Evolutionary conservation across 2,797 vertebrate species (phyloP).

Genomic region (Danio choprae): DNA sequence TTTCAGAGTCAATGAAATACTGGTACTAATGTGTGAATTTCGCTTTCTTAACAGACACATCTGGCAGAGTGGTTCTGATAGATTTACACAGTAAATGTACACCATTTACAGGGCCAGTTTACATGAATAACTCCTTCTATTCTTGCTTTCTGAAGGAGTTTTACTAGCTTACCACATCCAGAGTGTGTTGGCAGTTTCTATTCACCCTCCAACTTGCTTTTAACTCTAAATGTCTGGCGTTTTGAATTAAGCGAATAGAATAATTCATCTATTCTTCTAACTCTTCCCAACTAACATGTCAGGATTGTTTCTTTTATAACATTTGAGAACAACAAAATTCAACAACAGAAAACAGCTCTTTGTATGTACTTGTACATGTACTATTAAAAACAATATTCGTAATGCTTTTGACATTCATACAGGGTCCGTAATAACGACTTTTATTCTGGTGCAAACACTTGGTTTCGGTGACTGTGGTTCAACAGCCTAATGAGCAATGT

Average conservation of each 20-base stretch:
- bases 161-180: slow-evolving; percentile 49
- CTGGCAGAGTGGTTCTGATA: neutral
- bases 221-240: slow-evolving; percentile 24
- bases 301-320: slow-evolving; percentile 13
- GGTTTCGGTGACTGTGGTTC: slow-evolving; percentile 45
- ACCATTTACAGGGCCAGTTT: slow-evolving; percentile 32
- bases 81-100: slow-evolving; percentile 44
- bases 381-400: slow-evolving; percentile 50
- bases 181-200: slow-evolving; percentile 31
- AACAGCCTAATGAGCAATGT: slow-evolving; percentile 47
- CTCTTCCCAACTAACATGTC: slow-evolving; percentile 26
- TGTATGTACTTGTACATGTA: slow-evolving; percentile 52
- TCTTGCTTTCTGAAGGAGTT: slow-evolving; percentile 33
- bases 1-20: neutral
- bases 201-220: slow-evolving; percentile 23
- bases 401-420: slow-evolving; percentile 47
- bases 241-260: slow-evolving; percentile 23
- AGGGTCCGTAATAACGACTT: slow-evolving; percentile 52
- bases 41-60: neutral
- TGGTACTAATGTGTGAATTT: slow-evolving; percentile 36
- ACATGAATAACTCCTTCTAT: slow-evolving; percentile 10
- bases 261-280: slow-evolving; percentile 20
- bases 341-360: slow-evolving; percentile 18
- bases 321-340: slow-evolving; percentile 4
- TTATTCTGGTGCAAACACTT: slow-evolving; percentile 42